Base-by-base conservation (phyloP, 2,113 vertebrate genomes). In the Heterotilapia buettikoferi region DNA sequence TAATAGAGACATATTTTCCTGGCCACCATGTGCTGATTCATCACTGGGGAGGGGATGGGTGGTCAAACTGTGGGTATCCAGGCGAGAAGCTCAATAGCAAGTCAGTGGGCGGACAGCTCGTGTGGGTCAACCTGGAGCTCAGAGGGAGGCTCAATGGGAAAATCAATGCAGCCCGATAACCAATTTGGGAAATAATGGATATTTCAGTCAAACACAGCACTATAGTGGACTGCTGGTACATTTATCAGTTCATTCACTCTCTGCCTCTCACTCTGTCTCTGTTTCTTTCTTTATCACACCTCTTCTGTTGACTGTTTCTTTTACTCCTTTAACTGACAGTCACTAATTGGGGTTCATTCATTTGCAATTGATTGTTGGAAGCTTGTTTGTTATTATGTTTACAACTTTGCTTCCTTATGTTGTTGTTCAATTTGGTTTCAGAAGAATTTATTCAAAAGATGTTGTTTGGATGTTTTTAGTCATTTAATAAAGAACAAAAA, bases 151-250 rank as follows among this genome's bases (percentile, higher is more conserved):
- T 92, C 88, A 86, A 83, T 92, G 88, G 83, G 88, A 93, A 95
- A 95, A 95, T 95, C 94, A 94, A 94, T 95, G 90, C n/a, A 6
- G 90, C 45, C 94, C 84, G 11, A 94, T 94, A 94, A 95, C 89
- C 93, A 93, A 93, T 95, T 92, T 93, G 29, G 88, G 82, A 93
- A 91, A 93, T 93, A 95, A 95, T 94, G 91, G 92, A 91, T 90
- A 87, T 91, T 95, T 93, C 86, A 86, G 82, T 94, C 84, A 91
- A 88, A 94, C 83, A 89, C 84, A 86, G 76, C 83, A 33, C 84
- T 88, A 36, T 80, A 63, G 85, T 82, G 47, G 82, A 85, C 88
- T 73, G 78, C 59, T 36, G 87, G 84, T 79, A 56, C 89, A 47
- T 90, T 93, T 89, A 87, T 93, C 84, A 84, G 66, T 40, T 87